Percentiles rank a stretch among this genome's conserved stretches.
These are phyloP conservation scores for Pangasianodon gigas DNA, from an alignment of 2,113 vertebrate genomes.

Conservation along the genomic window DNA sequence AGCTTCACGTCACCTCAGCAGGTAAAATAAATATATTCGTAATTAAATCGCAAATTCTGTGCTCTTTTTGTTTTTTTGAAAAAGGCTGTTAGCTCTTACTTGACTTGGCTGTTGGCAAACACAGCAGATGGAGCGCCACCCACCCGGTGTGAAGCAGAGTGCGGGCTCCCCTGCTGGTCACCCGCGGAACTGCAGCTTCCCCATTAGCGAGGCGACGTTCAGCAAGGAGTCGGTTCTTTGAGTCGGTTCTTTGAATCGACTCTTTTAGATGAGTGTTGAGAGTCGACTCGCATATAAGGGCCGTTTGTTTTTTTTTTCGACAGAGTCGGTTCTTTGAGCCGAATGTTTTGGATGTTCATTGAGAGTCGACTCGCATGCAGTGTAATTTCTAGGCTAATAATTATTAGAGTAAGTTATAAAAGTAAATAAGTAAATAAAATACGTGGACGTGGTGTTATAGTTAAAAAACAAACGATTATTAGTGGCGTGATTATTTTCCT, in stretches of 20 bases:
- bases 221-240: neutral
- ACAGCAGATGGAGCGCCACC: conserved; percentile 60
- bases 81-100: neutral
- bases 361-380: neutral
- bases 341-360: neutral
- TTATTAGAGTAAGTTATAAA: neutral
- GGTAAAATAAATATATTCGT: neutral
- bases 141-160: conserved; percentile 36
- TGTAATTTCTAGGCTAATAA: neutral
- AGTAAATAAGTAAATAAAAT: no score
- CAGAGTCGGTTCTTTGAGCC: neutral
- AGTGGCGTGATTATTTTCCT: neutral
- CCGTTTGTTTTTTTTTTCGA: neutral
- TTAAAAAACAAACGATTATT: neutral
- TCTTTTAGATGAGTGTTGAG: neutral
- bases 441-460: neutral
- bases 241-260: neutral
- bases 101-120: neutral
- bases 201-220: neutral
- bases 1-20: neutral
- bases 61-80: neutral
- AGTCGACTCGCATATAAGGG: neutral
- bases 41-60: neutral
- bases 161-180: neutral
- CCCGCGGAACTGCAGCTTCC: neutral